Conservation (phyloP, 2,888 invertebrate genomes). For the Prenolepis imparis region DNA sequence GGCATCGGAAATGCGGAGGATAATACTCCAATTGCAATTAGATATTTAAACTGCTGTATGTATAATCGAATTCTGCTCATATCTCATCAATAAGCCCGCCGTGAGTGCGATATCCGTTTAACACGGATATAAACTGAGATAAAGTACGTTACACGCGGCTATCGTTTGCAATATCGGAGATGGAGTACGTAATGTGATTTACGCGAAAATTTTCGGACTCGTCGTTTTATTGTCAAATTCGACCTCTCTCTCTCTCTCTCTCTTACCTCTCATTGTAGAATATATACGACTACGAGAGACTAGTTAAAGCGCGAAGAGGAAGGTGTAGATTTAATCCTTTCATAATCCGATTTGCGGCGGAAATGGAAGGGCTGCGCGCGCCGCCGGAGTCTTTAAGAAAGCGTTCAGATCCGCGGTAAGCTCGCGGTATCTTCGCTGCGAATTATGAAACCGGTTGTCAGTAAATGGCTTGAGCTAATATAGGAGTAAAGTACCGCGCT, state of each 20-base stretch:
- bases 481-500: conserved; percentile 33
- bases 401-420: conserved; percentile 61
- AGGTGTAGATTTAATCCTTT: conserved; percentile 65
- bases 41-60: conserved; percentile 29
- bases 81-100: conserved; percentile 40
- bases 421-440: conserved; percentile 39
- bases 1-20: conserved; percentile 1
- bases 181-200: conserved; percentile 48
- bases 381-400: conserved; percentile 50
- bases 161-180: conserved; percentile 49
- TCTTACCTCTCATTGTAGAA: background rate
- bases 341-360: conserved; percentile 68
- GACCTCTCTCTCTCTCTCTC: conserved; percentile 30
- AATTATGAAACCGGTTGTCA: conserved; percentile 58
- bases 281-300: conserved; percentile 32
- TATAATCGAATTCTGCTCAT: conserved; percentile 36
- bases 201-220: conserved; percentile 38
- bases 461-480: conserved; percentile 58
- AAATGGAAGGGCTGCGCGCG: conserved; percentile 52
- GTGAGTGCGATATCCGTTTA: conserved; percentile 47
- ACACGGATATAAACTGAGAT: conserved; percentile 52
- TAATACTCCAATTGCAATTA: conserved; percentile 30
- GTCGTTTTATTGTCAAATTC: conserved; percentile 61
- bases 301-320: conserved; percentile 49
- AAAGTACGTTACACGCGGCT: conserved; percentile 37